A percentile compares a stretch with the other conserved stretches of the same genome.
Conservation (phyloP, 2,888 invertebrate genomes). For the Drosophila hamatofila region DNA sequence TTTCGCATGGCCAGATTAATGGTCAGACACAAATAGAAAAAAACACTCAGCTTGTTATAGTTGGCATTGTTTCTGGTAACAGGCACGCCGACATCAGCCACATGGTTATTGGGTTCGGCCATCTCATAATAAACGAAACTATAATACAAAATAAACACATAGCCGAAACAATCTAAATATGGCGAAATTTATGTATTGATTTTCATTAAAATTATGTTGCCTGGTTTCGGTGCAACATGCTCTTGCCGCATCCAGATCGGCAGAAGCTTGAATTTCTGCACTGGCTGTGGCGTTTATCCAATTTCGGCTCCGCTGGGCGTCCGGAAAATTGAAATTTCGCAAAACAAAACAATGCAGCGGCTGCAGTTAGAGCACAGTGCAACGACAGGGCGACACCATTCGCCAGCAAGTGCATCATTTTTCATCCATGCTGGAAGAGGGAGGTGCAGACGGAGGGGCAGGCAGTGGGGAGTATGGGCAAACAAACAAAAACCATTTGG, state of each 20-base stretch:
- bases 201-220: conserved; percentile 73
- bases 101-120: conserved; percentile 20
- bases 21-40: conserved; percentile 19
- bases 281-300: conserved; percentile 63
- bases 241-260: background rate
- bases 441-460: background rate
- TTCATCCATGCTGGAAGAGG: conserved; percentile 52
- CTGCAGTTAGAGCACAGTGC: conserved; percentile 33
- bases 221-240: conserved; percentile 33
- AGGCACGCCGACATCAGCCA: conserved; percentile 10
- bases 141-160: conserved; percentile 79
- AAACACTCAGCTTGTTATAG: conserved; percentile 31
- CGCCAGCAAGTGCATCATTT: conserved; percentile 76
- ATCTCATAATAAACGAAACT: conserved; percentile 73
- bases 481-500: conserved; percentile 71
- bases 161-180: conserved; percentile 76
- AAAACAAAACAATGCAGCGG: conserved; percentile 63
- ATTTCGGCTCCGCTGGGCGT: conserved; percentile 67
- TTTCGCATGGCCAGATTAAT: conserved; percentile 55
- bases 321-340: conserved; percentile 76
- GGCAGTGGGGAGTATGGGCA: conserved; percentile 24
- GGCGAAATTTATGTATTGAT: conserved; percentile 77
- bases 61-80: conserved; percentile 42
- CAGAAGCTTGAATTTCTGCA: conserved; percentile 24
- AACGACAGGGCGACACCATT: conserved; percentile 26